A percentile compares a stretch with the other conserved stretches of the same genome.
Conservation (phyloP, 2,888 invertebrate genomes). For the Neoitamus cyanurus region DNA sequence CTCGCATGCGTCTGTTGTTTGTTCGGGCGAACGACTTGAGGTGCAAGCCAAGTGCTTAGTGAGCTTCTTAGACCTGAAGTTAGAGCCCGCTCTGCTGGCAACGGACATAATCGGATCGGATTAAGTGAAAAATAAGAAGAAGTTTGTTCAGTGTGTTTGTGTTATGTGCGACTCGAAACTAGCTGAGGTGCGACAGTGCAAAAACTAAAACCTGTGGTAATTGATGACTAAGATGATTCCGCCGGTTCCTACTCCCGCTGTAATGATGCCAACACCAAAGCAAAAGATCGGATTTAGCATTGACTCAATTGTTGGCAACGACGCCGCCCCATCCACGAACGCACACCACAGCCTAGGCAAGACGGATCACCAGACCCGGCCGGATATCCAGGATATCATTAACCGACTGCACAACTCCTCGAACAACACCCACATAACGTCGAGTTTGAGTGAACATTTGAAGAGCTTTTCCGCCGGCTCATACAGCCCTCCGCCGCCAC, state of each 20-base stretch:
- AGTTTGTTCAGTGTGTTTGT: background rate
- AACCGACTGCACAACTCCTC: slow-evolving; percentile 63
- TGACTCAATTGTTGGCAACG: slow-evolving; percentile 90
- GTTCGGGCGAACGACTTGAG: slow-evolving; percentile 24
- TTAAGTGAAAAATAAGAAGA: background rate
- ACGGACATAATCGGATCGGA: background rate
- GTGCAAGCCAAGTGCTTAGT: background rate
- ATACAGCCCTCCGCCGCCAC: slow-evolving; percentile 59
- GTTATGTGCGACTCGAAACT: slow-evolving; percentile 18
- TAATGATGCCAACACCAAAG: slow-evolving; percentile 87
- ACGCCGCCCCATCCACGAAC: slow-evolving; percentile 57
- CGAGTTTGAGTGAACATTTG: slow-evolving; percentile 23
- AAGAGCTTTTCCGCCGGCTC: slow-evolving; percentile 52
- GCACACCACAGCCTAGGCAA: slow-evolving; percentile 52
- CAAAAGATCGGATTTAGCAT: slow-evolving; percentile 96
- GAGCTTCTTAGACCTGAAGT: background rate
- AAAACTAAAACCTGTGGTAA: slow-evolving; percentile 54
- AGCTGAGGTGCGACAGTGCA: background rate
- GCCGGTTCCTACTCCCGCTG: slow-evolving; percentile 92
- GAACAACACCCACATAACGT: slow-evolving; percentile 52
- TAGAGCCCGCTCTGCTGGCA: background rate
- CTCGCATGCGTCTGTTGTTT: slow-evolving; percentile 55
- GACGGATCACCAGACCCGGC: slow-evolving; percentile 50
- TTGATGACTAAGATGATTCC: slow-evolving; percentile 83
- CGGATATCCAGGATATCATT: slow-evolving; percentile 63